A percentile compares a stretch with the other conserved stretches of the same genome.
Evolutionary conservation across 2,888 invertebrate species (phyloP).

Genomic region (Amblyjoppa proteus): DNA sequence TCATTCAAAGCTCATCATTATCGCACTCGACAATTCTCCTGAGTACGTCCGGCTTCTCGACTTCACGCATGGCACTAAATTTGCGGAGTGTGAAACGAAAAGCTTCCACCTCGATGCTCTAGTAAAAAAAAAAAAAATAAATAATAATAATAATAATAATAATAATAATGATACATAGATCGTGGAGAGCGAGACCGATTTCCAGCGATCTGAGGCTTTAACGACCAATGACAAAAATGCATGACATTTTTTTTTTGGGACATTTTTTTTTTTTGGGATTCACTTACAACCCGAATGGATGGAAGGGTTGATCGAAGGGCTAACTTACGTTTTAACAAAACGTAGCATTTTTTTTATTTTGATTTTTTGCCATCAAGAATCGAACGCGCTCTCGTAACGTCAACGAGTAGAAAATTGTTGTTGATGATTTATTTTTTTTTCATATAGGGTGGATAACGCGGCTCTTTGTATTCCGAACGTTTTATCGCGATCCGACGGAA

Average conservation of each 20-base stretch:
- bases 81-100: slow-evolving; percentile 1
- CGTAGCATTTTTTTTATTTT: too few species aligned
- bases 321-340: background rate
- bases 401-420: background rate
- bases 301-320: background rate
- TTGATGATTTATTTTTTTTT: background rate
- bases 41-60: background rate
- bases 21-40: background rate
- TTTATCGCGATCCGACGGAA: background rate
- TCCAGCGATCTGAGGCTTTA: background rate
- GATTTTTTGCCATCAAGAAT: background rate
- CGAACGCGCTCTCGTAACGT: background rate
- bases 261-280: background rate
- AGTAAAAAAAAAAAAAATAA: background rate
- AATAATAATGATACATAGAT: background rate
- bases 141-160: background rate
- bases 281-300: background rate
- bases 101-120: background rate
- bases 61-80: slow-evolving; percentile 7
- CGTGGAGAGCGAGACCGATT: background rate
- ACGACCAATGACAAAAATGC: background rate
- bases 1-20: background rate
- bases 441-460: background rate
- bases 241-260: too few species aligned
- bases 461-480: slow-evolving; percentile 1